Base-by-base conservation (phyloP, 2,888 invertebrate species). In the Amaurobius ferox region DNA sequence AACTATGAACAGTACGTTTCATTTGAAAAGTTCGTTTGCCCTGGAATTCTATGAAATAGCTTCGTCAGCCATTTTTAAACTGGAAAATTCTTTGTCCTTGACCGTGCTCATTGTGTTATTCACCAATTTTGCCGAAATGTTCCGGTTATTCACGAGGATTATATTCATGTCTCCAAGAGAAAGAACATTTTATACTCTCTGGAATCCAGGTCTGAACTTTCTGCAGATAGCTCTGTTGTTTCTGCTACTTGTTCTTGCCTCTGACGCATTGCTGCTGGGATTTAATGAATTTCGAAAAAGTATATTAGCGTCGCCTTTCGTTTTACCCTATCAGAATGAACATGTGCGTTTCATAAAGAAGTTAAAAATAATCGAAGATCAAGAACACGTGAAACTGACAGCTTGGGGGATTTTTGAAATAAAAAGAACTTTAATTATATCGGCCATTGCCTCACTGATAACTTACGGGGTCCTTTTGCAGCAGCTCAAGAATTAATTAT, bases 401-500 rank as follows among this genome's bases (percentile, higher is more conserved):
- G 83, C 70, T 0, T 77, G 83, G 71, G 77, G 77, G 1, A 67
- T 85, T 11, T 77, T 85, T 39, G 77, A 85, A 40, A 28, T 85
- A 3, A 85, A 77, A 19, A 77, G 77, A 26, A 78, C 64, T 29
- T 39, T 85, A 16, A 26, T 85, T 9, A 13, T 85, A 19, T 72
- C 77, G 0, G 77, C 77, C 13, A n/a, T 72, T 28, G 83, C 83
- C 0, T 72, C 83, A 7, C 16, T 85, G 13, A 72, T 85, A n/a
- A 85, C 83, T 0, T 85, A 85, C 23, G 83, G 83, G 16, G 83
- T 85, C 9, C 67, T 85, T 6, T 35, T 85, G 29, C 83, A 77
- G 23, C 77, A 85, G 11, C 23, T 55, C 23, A 55, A 55, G 23
- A 19, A 55, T 1, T 55, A 23, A 55, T 2, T 44, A n/a, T n/a